These are phyloP conservation scores for Phrynosoma platyrhinos DNA, from an alignment of 2,113 vertebrate genomes.

Conservation along the genomic window DNA sequence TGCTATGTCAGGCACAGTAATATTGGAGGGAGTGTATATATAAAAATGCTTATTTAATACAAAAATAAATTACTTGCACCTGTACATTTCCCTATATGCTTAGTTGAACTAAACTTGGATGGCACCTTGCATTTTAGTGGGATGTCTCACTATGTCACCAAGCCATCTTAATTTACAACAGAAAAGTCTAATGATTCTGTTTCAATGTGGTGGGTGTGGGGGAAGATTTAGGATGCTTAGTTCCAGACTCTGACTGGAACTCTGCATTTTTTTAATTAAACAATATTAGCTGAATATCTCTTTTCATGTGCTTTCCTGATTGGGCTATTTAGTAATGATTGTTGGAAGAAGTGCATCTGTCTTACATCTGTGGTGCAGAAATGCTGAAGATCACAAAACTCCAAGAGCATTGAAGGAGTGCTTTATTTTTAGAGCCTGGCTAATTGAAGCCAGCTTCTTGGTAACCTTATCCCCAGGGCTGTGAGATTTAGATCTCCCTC, in stretches of 20 bases:
- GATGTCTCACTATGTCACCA: neutral
- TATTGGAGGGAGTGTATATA: neutral
- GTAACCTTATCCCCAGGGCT: conserved; percentile 59
- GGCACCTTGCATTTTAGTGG: no score
- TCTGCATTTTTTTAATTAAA: conserved; percentile 44
- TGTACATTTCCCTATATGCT: neutral
- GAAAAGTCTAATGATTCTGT: conserved; percentile 4
- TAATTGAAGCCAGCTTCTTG: conserved; percentile 60
- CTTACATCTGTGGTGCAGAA: conserved; percentile 57
- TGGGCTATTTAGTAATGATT: conserved; percentile 69
- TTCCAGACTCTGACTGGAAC: conserved; percentile 52
- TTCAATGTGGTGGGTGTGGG: neutral
- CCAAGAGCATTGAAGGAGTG: conserved; percentile 61
- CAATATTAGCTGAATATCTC: conserved; percentile 65
- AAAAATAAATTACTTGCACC: neutral
- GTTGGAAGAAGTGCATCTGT: conserved; percentile 51
- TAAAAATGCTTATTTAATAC: neutral
- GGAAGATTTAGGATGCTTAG: conserved; percentile 3
- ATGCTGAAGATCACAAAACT: conserved; percentile 41
- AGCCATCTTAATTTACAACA: neutral
- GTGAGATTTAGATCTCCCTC: neutral
- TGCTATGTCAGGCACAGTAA: neutral
- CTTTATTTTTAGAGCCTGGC: conserved; percentile 73
- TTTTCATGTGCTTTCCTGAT: conserved; percentile 57
- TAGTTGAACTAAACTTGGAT: neutral